Conservation (phyloP, 2,888 invertebrate genomes). For the Sarcophaga carnaria region DNA sequence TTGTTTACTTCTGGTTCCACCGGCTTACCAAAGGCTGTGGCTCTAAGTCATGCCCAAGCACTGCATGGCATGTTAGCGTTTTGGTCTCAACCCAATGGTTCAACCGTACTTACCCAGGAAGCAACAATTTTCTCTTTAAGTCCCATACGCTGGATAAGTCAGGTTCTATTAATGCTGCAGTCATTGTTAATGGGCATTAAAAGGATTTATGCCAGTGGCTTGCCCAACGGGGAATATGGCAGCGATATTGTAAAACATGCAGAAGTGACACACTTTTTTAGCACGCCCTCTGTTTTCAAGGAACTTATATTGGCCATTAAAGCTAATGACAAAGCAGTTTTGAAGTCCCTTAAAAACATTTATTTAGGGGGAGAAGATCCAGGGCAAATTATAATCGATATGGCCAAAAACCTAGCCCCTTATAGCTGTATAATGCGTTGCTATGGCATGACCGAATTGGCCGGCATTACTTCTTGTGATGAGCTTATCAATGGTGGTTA, state of each 20-base stretch:
- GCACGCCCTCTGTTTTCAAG: constrained; percentile 54
- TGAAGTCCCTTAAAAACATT: constrained; percentile 50
- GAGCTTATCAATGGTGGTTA: constrained; percentile 55
- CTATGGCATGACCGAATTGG: constrained; percentile 70
- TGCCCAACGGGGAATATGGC: constrained; percentile 35
- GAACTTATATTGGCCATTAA: constrained; percentile 49
- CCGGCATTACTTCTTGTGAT: constrained; percentile 55
- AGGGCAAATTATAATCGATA: constrained; percentile 39
- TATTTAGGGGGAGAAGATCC: constrained; percentile 67
- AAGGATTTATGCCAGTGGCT: constrained; percentile 59
- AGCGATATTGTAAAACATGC: constrained; percentile 54
- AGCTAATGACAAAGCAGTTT: constrained; percentile 25
- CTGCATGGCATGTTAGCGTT: constrained; percentile 56
- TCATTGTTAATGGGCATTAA: constrained; percentile 59
- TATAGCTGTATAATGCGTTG: constrained; percentile 52
- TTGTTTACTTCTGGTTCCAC: constrained; percentile 68
- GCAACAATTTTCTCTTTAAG: constrained; percentile 63
- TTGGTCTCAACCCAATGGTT: constrained; percentile 50
- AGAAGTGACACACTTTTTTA: constrained; percentile 63
- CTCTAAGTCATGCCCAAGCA: constrained; percentile 63
- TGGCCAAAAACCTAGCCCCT: constrained; percentile 48
- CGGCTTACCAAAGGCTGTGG: constrained; percentile 64
- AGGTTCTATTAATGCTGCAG: constrained; percentile 67
- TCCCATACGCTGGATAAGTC: constrained; percentile 69
- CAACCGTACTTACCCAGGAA: constrained; percentile 6